Evolutionary conservation across 1,140 invertebrate genomes (phyloP).

Genomic region (Coboldia fuscipes): DNA sequence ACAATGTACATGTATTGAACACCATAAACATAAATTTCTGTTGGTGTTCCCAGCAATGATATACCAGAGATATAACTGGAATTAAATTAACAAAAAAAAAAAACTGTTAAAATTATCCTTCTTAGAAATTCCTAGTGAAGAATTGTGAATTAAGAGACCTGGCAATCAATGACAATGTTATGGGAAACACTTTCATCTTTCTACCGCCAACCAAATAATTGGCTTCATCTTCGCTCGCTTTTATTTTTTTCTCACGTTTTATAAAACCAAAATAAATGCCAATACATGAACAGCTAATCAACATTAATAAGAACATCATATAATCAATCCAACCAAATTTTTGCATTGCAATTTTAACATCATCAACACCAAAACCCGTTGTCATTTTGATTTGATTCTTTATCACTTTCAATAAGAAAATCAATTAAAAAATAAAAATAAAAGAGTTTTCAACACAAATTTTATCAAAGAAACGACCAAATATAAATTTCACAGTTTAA

Average conservation of each 20-base stretch:
- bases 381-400: too few species aligned
- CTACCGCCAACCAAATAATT: slow-evolving; percentile 63
- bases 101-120: slow-evolving; percentile 1
- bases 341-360: slow-evolving; percentile 34
- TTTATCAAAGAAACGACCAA: too few species aligned
- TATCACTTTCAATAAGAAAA: too few species aligned
- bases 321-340: slow-evolving; percentile 37
- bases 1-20: slow-evolving; percentile 47
- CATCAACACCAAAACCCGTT: too few species aligned
- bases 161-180: slow-evolving; percentile 55
- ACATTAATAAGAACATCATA: slow-evolving; percentile 36
- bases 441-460: too few species aligned
- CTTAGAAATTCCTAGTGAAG: neutral
- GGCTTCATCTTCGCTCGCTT: slow-evolving; percentile 13
- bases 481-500: too few species aligned
- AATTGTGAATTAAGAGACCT: neutral
- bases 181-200: slow-evolving; percentile 53
- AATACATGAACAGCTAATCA: slow-evolving; percentile 32
- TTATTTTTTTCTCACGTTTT: slow-evolving; percentile 19
- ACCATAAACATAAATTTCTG: slow-evolving; percentile 65
- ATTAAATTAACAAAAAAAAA: slow-evolving; percentile 6
- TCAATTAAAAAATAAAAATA: too few species aligned
- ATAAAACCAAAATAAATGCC: slow-evolving; percentile 41
- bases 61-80: slow-evolving; percentile 76
- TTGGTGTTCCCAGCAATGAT: slow-evolving; percentile 54